Evolutionary conservation across 1,140 invertebrate species (phyloP), one percentile per base, ranked within the genome.

Genomic region (Drosophila kepulauana): DNA sequence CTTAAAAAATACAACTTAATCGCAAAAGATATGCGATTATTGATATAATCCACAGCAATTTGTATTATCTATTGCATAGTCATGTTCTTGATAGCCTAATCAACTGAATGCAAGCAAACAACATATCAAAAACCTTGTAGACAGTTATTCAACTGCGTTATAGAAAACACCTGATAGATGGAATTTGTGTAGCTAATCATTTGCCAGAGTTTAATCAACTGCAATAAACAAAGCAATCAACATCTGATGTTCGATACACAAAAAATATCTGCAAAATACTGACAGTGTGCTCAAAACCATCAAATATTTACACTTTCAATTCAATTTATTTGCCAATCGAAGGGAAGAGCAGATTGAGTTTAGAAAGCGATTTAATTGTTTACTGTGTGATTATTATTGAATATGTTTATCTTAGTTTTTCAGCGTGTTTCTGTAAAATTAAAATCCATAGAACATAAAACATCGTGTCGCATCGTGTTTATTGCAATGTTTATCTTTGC

Each of bases 381-480:
- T 82, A 51, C 65, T 49, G 68, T 88, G 64, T 75, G 81, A 80
- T 89, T 88, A 84, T 81, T 73, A 52, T 52, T 48, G 10, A 61
- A 67, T 38, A 41, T 71, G 68, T 75, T 80, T 89, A 81, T 89
- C 81, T 76, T 58, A 62, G 54, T 85, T 85, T 84, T 85, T 85
- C 78, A 70, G 68, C 74, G 67, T 64, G 45, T 61, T 82, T 58
- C n/a, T n/a, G n/a, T n/a, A n/a, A n/a, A 64, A 63, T 75, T 25
- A 45, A 30, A 30, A 41, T 52, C 72, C 63, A 67, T 65, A 58
- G 75, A 11, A 10, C 7, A 5, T 28, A 11, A 5, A 7, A 5
- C 13, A 4, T 16, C 8, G n/a, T 20, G 1, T 25, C 15, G 46
- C 13, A 20, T 56, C 51, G 52, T 67, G 11, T 58, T 45, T 59